Percentiles rank a stretch among this genome's conserved stretches.
Conservation (phyloP, 2,797 vertebrate species). For the Orientallactaga sibirica region DNA sequence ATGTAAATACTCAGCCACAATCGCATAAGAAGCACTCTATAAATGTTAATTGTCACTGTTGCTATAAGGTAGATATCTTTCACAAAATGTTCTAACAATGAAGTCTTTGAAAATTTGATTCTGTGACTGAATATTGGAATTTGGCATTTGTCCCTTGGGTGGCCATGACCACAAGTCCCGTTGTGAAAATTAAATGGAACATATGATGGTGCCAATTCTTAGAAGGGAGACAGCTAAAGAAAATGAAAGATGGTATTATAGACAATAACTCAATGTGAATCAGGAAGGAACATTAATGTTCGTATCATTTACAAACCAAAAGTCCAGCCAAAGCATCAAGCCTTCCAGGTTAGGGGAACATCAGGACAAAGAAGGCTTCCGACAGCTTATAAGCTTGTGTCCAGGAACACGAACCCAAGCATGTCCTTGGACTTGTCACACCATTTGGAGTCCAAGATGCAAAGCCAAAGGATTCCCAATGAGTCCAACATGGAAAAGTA, state of each 20-base stretch:
- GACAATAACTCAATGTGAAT: conserved; percentile 11
- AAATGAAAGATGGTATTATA: neutral
- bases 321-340: neutral
- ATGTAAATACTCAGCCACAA: conserved; percentile 17
- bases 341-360: neutral
- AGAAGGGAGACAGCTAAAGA: conserved; percentile 49
- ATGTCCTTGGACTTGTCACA: neutral
- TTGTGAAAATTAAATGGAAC: conserved; percentile 17
- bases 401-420: neutral
- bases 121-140: neutral
- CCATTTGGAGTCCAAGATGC: conserved; percentile 7
- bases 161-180: neutral
- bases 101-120: conserved; percentile 44
- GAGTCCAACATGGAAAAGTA: neutral
- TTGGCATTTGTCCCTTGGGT: conserved; percentile 40
- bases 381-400: neutral
- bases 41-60: conserved; percentile 5
- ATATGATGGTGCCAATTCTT: neutral
- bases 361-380: neutral
- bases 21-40: neutral
- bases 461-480: neutral
- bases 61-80: neutral
- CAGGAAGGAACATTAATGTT: conserved; percentile 17
- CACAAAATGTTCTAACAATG: conserved; percentile 42
- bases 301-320: conserved; percentile 30